Base-by-base conservation (phyloP, 2,888 invertebrate genomes). In the Nomada goodeniana region DNA sequence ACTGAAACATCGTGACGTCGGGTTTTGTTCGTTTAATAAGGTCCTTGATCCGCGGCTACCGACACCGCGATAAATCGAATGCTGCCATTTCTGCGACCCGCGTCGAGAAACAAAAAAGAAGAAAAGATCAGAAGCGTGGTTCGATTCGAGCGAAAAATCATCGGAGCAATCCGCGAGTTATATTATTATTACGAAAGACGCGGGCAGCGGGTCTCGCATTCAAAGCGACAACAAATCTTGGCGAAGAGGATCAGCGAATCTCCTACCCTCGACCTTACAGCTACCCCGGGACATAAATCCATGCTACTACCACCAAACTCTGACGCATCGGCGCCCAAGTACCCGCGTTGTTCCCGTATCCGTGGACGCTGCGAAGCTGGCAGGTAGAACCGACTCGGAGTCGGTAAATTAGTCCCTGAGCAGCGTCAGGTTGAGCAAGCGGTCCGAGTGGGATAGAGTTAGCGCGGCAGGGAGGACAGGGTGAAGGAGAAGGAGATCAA, bases 391-490 rank as follows among this genome's bases (percentile, higher is more conserved):
- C 85, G 84, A 88, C 80, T 88, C 47, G 61, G 78, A 88, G 88
- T 85, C 88, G 87, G 89, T 89, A 89, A 89, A 89, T 89, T 89
- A 89, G 88, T 87, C 87, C 84, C 86, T 83, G 84, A 88, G 83
- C 85, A 83, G 80, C 80, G 72, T 44, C 82, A 73, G 76, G 68
- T 73, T 79, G 82, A 29, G 67, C 67, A 83, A 73, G 74, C 82
- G 65, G 42, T 53, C 1, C 5, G 74, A 65, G 70, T 63, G 84
- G 81, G 82, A 4, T 20, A 36, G 23, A 36, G 18, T 10, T 53
- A 9, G 36, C 18, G 26, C 2, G 44, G 20, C 11, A 57, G 36
- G 68, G 50, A 9, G 15, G n/a, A 57, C n/a, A 53, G 18, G 7
- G 7, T 23, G 44, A 52, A 50, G n/a, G 36, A 23, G 44, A 29